Conservation (phyloP, 2,888 invertebrate genomes). For the Conchocele bisecta region DNA sequence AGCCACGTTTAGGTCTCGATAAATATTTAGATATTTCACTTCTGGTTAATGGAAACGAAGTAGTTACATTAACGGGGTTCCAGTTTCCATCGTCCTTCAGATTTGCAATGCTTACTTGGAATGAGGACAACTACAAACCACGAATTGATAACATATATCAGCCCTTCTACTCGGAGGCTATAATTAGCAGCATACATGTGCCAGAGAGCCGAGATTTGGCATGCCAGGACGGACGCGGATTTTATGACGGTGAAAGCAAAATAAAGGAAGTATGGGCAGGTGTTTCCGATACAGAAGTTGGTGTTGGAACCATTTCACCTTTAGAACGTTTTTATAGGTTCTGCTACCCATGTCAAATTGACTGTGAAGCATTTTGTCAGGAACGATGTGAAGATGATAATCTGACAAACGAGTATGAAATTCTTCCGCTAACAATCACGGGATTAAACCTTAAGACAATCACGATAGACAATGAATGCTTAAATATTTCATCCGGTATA, state of each 20-base stretch:
- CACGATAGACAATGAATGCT: background rate
- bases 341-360: constrained; percentile 40
- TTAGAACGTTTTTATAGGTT: constrained; percentile 18
- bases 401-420: constrained; percentile 14
- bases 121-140: constrained; percentile 50
- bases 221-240: constrained; percentile 51
- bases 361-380: constrained; percentile 38
- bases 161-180: constrained; percentile 44
- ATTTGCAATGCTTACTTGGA: constrained; percentile 40
- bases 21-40: constrained; percentile 26
- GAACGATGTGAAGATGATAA: constrained; percentile 14
- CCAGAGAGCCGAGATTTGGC: constrained; percentile 24
- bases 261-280: constrained; percentile 59
- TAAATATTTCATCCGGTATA: constrained; percentile 1
- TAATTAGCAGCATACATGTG: constrained; percentile 24
- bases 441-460: background rate
- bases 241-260: constrained; percentile 55
- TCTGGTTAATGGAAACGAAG: constrained; percentile 29
- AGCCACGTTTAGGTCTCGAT: background rate
- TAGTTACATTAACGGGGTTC: constrained; percentile 36
- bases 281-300: constrained; percentile 40
- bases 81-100: constrained; percentile 1
- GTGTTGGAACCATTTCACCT: constrained; percentile 28
- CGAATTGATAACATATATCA: constrained; percentile 45
- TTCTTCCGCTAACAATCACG: constrained; percentile 12